Evolutionary conservation across 2,888 invertebrate species (phyloP), one percentile per base, ranked within the genome.

Genomic region (Eumacrocentrus americanus): DNA sequence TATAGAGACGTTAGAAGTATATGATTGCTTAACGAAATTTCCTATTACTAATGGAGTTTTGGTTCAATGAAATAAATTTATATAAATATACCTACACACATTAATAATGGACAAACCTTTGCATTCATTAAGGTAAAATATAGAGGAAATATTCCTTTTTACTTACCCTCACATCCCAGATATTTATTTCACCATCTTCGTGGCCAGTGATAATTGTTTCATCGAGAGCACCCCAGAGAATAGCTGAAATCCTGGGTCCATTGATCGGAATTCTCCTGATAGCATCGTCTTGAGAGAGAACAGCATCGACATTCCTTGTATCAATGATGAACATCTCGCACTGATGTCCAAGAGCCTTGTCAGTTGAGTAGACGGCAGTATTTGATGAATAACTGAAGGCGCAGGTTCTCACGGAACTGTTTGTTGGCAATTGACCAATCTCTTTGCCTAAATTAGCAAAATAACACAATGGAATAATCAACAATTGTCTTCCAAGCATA

Each of bases 181-280:
- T 91, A 57, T 88, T 89, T 57, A 99, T 86, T 75, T 92, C 91
- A 46, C 98, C 98, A 80, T 93, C 92, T 81, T 97, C 97, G 78
- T 97, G 96, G 0, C 98, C 96, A 46, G 94, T 94, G 59, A 96
- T 89, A 56, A 97, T 87, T 9, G 89, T 91, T 76, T 96, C 93
- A 79, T 99, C 99, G 35, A 96, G 83, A 51, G 91, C 89, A 18
- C 96, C 96, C 98, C 98, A 99, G 22, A 96, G 83, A 83, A 96
- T 89, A 0, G 96, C 91, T 1, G 96, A 95, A 11, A 97, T 92
- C 82, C 95, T 95, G 0, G 91, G 86, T 59, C 90, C 90, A 61
- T 87, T 85, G 67, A 94, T 88, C 34, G 91, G 91, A 81, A 94
- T 91, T 69, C 89, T 87, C 70, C 92, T 82, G 66, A 91, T 90